Conservation (phyloP, 2,888 invertebrate species). For the Halictus ligatus region DNA sequence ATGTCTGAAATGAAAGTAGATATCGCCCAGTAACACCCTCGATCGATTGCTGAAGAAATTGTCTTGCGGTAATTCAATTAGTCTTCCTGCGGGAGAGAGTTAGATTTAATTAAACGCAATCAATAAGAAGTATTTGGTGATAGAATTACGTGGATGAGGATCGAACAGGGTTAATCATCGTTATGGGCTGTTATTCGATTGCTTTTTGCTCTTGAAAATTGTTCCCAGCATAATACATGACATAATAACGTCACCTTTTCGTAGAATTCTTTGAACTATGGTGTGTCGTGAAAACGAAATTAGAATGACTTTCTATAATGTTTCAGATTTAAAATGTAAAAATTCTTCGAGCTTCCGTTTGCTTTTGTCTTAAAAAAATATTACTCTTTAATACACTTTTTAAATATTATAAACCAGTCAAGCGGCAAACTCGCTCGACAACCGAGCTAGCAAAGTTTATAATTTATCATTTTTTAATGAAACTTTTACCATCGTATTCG, state of each 20-base stretch:
- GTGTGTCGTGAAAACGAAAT: too few species aligned
- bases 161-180: not conserved
- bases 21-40: not conserved
- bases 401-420: too few species aligned
- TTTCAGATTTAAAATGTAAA: too few species aligned
- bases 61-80: not conserved
- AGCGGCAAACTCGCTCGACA: too few species aligned
- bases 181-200: not conserved
- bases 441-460: too few species aligned
- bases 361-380: too few species aligned
- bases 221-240: not conserved
- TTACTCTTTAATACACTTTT: too few species aligned
- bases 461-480: too few species aligned
- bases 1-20: not conserved
- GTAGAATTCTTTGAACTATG: too few species aligned
- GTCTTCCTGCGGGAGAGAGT: not conserved
- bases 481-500: too few species aligned
- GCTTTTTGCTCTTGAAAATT: not conserved
- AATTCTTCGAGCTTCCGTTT: too few species aligned
- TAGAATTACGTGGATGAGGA: not conserved
- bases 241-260: not conserved
- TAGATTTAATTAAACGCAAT: constrained; percentile 17
- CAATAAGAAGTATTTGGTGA: not conserved
- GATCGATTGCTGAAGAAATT: not conserved
- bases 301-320: too few species aligned